A percentile compares a stretch with the other conserved stretches of the same genome.
Conservation (phyloP, 2,888 invertebrate species). For the Dendrolimus pini region DNA sequence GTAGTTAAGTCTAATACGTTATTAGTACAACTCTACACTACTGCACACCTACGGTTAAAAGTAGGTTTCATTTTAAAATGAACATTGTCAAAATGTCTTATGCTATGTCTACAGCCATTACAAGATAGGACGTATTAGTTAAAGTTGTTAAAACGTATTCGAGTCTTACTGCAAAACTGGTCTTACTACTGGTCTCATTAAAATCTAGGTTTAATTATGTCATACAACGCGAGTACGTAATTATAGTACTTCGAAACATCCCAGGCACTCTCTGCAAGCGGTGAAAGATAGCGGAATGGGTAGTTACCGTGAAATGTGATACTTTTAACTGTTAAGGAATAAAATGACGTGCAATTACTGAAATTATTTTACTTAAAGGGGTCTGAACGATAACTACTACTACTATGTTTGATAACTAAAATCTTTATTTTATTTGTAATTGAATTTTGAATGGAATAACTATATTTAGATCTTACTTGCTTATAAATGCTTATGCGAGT, state of each 20-base stretch:
- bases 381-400: too few species aligned
- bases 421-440: too few species aligned
- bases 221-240: slow-evolving; percentile 20
- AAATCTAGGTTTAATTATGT: slow-evolving; percentile 25
- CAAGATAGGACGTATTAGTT: not conserved
- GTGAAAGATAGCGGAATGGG: not conserved
- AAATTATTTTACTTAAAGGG: not conserved
- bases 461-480: too few species aligned
- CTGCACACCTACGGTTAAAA: too few species aligned
- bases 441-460: too few species aligned
- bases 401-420: too few species aligned
- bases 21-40: too few species aligned
- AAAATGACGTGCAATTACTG: not conserved
- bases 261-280: not conserved
- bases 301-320: not conserved
- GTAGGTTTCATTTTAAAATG: too few species aligned
- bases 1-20: too few species aligned
- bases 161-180: slow-evolving; percentile 14
- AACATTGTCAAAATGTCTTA: too few species aligned
- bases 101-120: not conserved
- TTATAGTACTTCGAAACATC: slow-evolving; percentile 12
- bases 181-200: slow-evolving; percentile 26
- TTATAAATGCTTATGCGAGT: too few species aligned
- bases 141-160: slow-evolving; percentile 11
- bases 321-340: not conserved